Base-by-base conservation (phyloP, 1,140 invertebrate species). In the Bombus fervidus region DNA sequence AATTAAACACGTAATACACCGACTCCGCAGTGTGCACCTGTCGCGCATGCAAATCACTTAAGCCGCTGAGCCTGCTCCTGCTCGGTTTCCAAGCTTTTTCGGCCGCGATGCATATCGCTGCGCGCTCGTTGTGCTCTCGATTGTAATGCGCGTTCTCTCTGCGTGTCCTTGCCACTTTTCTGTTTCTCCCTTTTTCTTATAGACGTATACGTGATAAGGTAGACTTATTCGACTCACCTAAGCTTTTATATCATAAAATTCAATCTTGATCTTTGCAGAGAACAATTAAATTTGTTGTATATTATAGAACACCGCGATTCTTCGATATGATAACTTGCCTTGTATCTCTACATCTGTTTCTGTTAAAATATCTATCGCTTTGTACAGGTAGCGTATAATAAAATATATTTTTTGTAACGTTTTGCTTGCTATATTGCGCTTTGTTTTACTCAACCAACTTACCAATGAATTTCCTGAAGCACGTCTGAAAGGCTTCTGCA, bases 1-100 rank as follows among this genome's bases (percentile, higher is more conserved):
- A 92, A 93, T 93, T 93, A 91, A 92, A 92, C 91, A 92, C 92
- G 89, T 93, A 93, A 93, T 93, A 92, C 92, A 92, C 88, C 86
- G 88, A 90, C 76, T 86, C 73, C 85, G 88, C 87, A 87, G 84
- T 85, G 92, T 86, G 92, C 92, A 92, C 92, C 91, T 93, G 92
- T 93, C 91, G 92, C 90, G 92, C 90, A 93, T 93, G 92, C 91
- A 92, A 92, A 93, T 93, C 87, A 90, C 88, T 87, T 90, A 89
- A 90, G 87, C 86, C 83, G 84, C 80, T 80, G 86, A 81, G 81
- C 87, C 78, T 73, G 83, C 72, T 64, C 80, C 64, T 76, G 89
- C 84, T 85, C 87, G 86, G 82, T 90, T 87, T 83, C 82, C 88
- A 43, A 85, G 86, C 86, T 90, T 90, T 90, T 90, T 90, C 83